phyloP scores from a whole-genome alignment of 2,113 vertebrate species.

The Epinephelus fuscoguttatus region DNA sequence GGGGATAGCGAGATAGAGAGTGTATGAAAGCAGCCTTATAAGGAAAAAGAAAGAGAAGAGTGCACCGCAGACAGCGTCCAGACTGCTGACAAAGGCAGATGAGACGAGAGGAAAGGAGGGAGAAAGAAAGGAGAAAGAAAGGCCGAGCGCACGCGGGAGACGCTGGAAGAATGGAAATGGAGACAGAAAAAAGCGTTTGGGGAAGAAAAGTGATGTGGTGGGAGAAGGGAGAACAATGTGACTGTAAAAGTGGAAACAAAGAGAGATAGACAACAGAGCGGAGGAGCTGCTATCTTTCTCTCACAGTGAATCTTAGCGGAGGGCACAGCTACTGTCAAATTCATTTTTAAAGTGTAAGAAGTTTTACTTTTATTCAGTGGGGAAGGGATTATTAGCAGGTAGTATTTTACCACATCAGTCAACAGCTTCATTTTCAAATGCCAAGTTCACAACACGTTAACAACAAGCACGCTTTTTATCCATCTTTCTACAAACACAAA shows the following conservation, averaged over 20 bases:
- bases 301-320: background rate
- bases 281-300: background rate
- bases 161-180: background rate
- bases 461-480: background rate
- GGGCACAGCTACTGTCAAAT: background rate
- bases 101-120: slow-evolving; percentile 18
- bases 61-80: slow-evolving; percentile 51
- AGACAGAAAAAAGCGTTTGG: slow-evolving; percentile 37
- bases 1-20: slow-evolving; percentile 27
- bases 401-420: background rate
- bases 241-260: slow-evolving; percentile 42
- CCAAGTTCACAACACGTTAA: background rate
- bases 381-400: background rate
- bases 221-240: slow-evolving; percentile 15
- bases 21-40: slow-evolving; percentile 64
- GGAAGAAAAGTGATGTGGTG: slow-evolving; percentile 6
- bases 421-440: background rate
- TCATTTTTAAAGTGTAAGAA: background rate
- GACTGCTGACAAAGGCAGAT: slow-evolving; percentile 64
- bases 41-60: slow-evolving; percentile 55
- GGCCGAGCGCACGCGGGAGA: background rate
- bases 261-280: slow-evolving; percentile 7
- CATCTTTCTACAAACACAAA: too few relatives aligned
- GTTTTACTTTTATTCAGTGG: background rate
- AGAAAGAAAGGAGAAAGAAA: slow-evolving; percentile 21